Evolutionary conservation across 2,888 invertebrate species (phyloP), one percentile per base, ranked within the genome.

Genomic region (Drosophila basisetae): DNA sequence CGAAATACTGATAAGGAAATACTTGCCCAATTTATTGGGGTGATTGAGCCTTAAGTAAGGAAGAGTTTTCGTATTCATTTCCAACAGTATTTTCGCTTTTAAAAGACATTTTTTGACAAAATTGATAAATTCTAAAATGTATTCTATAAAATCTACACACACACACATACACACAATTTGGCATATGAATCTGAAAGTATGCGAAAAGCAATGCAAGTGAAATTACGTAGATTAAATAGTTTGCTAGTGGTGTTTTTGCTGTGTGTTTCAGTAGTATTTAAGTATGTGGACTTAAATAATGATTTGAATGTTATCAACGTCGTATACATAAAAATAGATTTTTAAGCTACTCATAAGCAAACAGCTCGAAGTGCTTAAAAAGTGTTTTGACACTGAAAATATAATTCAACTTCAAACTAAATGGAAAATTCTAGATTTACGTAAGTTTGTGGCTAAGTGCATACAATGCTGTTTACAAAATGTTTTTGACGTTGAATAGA

Each of bases 281-380:
- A 31, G 60, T 67, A 41, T 37, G 43, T 67, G 22, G n/a, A 58
- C 5, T 47, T 49, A 39, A 55, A 43, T 25, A 47, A 13, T n/a
- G 9, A 13, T 55, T 33, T 35, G 31, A 47, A 43, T 43, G 33
- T 37, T 22, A 25, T n/a, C 35, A 30, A 52, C 60, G 31, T 73
- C 56, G 73, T 63, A 60, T 33, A n/a, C n/a, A 31, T 52, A 47
- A 22, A 43, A 37, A 41, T 63, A 55, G 30, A 25, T 6, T 39
- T 31, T 11, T 65, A 77, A 68, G 71, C 53, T 62, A 59, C 22
- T 49, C 39, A 16, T 54, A 50, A 47, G 37, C 18, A 30, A 67
- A 60, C 41, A 66, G 56, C 50, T 73, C 52, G 60, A 77, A 56
- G 59, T 50, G 78, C 85, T 85, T 84, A 64, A 43, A 81, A 84